phyloP scores from a whole-genome alignment of 1,140 invertebrate species.

The Zaprionus davidi region DNA sequence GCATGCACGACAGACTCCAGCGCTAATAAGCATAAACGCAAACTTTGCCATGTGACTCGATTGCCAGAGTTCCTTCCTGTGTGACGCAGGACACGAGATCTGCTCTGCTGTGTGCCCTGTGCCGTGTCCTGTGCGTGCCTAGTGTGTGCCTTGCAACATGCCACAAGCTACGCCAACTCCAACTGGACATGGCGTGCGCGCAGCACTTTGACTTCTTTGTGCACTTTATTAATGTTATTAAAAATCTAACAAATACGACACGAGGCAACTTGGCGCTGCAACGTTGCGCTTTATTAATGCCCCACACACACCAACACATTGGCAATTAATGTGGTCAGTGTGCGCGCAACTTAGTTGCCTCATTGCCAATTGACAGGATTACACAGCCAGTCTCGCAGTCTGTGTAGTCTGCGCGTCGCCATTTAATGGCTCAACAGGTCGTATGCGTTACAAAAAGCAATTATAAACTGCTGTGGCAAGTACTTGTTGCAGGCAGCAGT shows the following conservation, averaged over 20 bases:
- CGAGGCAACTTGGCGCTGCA: constrained; percentile 16
- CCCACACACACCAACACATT: constrained; percentile 20
- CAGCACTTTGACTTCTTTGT: constrained; percentile 73
- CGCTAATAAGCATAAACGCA: constrained; percentile 80
- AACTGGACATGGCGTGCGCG: constrained; percentile 35
- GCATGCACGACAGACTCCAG: constrained; percentile 61
- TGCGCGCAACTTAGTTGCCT: constrained; percentile 23
- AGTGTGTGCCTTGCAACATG: not conserved
- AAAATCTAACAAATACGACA: constrained; percentile 75
- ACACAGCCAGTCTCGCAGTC: not conserved
- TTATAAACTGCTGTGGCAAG: constrained; percentile 7
- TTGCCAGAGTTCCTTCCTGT: constrained; percentile 41
- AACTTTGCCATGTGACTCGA: constrained; percentile 50
- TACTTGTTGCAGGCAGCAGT: not conserved
- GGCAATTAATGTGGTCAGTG: constrained; percentile 47
- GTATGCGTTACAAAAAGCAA: constrained; percentile 25
- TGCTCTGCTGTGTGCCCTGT: not conserved
- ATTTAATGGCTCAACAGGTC: constrained; percentile 32
- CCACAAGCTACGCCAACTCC: too few species aligned
- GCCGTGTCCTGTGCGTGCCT: constrained; percentile 24
- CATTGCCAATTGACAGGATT: constrained; percentile 36
- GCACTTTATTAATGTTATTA: constrained; percentile 82
- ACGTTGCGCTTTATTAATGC: constrained; percentile 62
- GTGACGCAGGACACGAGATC: not conserved
- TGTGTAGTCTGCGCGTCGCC: not conserved